A percentile compares a stretch with the other conserved stretches of the same genome.
These are phyloP conservation scores for Epinephelus lanceolatus DNA, from an alignment of 2,113 vertebrate genomes.

Conservation along the genomic window DNA sequence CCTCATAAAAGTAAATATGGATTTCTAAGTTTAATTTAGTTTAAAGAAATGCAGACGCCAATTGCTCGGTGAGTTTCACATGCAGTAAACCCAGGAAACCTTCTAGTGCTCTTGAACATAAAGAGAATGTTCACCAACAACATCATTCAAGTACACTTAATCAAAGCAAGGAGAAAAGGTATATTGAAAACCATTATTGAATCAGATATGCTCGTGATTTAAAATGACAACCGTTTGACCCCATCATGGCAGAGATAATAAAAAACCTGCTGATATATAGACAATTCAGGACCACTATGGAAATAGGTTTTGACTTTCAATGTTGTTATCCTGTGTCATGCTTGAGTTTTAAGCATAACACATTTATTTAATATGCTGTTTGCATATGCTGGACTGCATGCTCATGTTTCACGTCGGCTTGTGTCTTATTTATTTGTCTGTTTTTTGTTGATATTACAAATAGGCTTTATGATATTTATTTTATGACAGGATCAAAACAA, in stretches of 20 bases:
- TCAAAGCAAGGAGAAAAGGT: neutral
- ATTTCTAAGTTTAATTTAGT: conserved; percentile 10
- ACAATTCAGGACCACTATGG: neutral
- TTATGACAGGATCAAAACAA: neutral
- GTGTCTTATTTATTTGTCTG: neutral
- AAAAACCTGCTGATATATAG: neutral
- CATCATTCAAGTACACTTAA: too few relatives aligned
- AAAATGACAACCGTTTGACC: neutral
- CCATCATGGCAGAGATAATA: neutral
- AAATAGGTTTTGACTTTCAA: neutral
- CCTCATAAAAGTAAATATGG: conserved; percentile 3
- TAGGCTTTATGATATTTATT: neutral
- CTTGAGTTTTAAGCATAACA: neutral
- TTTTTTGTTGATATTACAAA: neutral
- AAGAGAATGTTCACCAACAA: neutral
- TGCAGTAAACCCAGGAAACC: neutral
- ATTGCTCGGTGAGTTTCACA: neutral
- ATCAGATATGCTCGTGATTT: neutral
- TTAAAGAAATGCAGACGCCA: neutral
- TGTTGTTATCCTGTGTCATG: neutral
- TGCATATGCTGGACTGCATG: neutral
- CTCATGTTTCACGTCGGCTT: neutral
- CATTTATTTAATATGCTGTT: neutral
- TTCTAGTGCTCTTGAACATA: neutral
- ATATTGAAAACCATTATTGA: neutral